Conservation (phyloP, 2,888 invertebrate genomes). For the Exephanes ischioxanthus region DNA sequence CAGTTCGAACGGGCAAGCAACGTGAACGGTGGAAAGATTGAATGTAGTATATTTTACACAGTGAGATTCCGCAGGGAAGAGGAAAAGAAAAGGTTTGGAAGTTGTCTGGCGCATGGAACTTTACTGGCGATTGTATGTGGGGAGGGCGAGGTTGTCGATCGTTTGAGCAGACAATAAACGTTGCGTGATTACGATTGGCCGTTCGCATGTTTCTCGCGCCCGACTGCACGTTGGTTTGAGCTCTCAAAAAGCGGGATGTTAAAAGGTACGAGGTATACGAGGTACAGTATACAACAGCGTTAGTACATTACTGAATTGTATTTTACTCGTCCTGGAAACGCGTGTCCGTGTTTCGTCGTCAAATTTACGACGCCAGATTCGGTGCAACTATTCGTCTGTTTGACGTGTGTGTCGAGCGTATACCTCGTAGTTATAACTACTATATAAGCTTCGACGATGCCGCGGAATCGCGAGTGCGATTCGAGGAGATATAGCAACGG, state of each 20-base stretch:
- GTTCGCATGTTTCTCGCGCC: slow-evolving; percentile 21
- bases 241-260: slow-evolving; percentile 5
- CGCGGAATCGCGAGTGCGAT: slow-evolving; percentile 24
- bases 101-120: slow-evolving; percentile 21
- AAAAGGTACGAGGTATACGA: slow-evolving; percentile 4
- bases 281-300: slow-evolving; percentile 6
- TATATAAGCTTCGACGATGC: slow-evolving; percentile 20
- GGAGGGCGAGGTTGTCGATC: slow-evolving; percentile 31
- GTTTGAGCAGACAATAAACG: slow-evolving; percentile 45
- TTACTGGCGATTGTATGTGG: slow-evolving; percentile 3
- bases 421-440: not conserved
- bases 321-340: slow-evolving; percentile 31
- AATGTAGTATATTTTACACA: slow-evolving; percentile 13
- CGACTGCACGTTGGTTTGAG: not conserved
- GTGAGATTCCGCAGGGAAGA: slow-evolving; percentile 24
- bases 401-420: not conserved
- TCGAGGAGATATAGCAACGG: slow-evolving; percentile 28
- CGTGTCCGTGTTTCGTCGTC: slow-evolving; percentile 49
- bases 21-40: not conserved
- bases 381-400: slow-evolving; percentile 44
- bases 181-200: slow-evolving; percentile 54
- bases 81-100: slow-evolving; percentile 21
- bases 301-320: slow-evolving; percentile 35
- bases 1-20: not conserved
- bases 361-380: slow-evolving; percentile 33